These are phyloP conservation scores for Anarrhichthys ocellatus DNA, from an alignment of 2,113 vertebrate genomes.

Conservation along the genomic window DNA sequence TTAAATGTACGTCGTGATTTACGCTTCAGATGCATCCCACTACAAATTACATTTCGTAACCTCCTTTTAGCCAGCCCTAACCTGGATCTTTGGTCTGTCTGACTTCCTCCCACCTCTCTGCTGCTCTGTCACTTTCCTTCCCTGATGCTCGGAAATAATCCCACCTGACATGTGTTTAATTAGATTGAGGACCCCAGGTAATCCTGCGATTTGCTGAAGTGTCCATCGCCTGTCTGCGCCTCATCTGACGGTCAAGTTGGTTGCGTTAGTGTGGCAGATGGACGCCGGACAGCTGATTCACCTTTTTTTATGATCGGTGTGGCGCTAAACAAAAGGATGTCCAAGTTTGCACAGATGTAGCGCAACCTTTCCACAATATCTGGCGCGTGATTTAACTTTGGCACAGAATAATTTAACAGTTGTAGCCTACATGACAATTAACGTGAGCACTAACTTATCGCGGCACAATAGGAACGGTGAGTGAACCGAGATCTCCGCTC, in stretches of 20 bases:
- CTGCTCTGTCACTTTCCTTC: slow-evolving; percentile 89
- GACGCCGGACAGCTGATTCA: slow-evolving; percentile 72
- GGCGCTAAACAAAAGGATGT: slow-evolving; percentile 49
- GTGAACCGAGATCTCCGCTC: slow-evolving; percentile 4
- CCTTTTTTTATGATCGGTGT: slow-evolving; percentile 25
- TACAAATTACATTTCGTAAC: not conserved
- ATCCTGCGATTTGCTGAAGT: slow-evolving; percentile 95
- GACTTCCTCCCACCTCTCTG: slow-evolving; percentile 83
- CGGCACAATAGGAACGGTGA: slow-evolving; percentile 4
- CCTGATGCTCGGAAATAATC: slow-evolving; percentile 88
- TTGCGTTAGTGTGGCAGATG: slow-evolving; percentile 85
- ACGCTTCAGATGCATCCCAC: not conserved
- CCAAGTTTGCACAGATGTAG: slow-evolving; percentile 65
- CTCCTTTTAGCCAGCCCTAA: slow-evolving; percentile 32
- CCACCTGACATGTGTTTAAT: slow-evolving; percentile 96
- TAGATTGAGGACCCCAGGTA: slow-evolving; percentile 94
- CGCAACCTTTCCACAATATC: slow-evolving; percentile 23
- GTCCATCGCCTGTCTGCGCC: slow-evolving; percentile 84
- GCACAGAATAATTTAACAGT: not conserved
- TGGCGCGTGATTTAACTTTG: slow-evolving; percentile 12
- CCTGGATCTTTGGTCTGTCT: slow-evolving; percentile 83
- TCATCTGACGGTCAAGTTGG: slow-evolving; percentile 79
- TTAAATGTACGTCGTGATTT: not conserved
- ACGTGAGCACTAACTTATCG: not conserved
- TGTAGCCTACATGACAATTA: not conserved